Evolutionary conservation across 2,797 vertebrate species (phyloP).

Genomic region (Lagorchestes hirsutus): DNA sequence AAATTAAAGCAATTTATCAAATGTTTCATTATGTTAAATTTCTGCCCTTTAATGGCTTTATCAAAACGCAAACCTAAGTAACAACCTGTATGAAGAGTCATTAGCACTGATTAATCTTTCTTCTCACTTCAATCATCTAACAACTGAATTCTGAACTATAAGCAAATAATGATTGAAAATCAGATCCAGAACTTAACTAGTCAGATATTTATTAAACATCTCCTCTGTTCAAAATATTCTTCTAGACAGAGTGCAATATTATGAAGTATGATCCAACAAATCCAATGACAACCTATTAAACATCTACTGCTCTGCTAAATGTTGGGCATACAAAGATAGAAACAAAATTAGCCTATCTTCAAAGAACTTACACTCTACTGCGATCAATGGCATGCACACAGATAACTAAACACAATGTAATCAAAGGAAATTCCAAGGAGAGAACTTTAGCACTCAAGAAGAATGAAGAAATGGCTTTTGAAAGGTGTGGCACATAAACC

Average conservation of each 20-base stretch:
- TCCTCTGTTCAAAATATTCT: background rate
- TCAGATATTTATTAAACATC: background rate
- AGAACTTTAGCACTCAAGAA: background rate
- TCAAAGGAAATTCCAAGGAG: background rate
- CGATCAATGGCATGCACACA: background rate
- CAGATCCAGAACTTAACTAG: background rate
- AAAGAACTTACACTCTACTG: background rate
- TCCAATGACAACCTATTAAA: background rate
- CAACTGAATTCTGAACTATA: background rate
- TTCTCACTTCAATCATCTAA: background rate
- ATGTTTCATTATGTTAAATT: conserved; percentile 24
- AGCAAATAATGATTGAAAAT: background rate
- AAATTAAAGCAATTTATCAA: conserved; percentile 29
- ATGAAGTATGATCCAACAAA: background rate
- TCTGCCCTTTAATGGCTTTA: conserved; percentile 40
- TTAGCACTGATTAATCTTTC: conserved; percentile 14
- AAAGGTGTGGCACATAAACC: background rate
- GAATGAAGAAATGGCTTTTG: background rate
- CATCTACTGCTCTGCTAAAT: background rate
- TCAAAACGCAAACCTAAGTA: background rate
- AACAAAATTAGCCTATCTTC: background rate
- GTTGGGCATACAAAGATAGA: background rate
- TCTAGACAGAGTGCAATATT: background rate
- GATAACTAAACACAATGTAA: background rate
- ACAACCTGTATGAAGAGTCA: background rate